These are phyloP conservation scores for Celastrina argiolus DNA, from an alignment of 2,888 invertebrate genomes.

Conservation along the genomic window DNA sequence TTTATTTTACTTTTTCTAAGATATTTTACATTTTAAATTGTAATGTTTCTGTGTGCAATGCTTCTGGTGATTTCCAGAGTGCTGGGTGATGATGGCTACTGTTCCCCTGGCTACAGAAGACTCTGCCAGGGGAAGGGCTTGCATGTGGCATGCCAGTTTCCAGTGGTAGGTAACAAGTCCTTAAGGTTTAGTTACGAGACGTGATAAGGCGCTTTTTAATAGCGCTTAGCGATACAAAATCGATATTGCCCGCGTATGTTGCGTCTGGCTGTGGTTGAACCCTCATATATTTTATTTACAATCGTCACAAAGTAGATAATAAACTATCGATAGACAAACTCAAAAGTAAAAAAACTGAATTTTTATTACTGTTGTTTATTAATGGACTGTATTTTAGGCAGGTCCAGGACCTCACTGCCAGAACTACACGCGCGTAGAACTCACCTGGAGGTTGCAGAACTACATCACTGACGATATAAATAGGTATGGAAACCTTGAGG, in stretches of 20 bases:
- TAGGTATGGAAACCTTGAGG: no score
- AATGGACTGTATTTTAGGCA: constrained; percentile 15
- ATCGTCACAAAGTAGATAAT: no score
- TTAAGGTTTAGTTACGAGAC: no score
- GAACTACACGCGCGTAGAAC: not conserved
- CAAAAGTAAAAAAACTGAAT: no score
- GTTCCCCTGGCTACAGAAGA: constrained; percentile 50
- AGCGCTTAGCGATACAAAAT: no score
- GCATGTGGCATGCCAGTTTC: constrained; percentile 62
- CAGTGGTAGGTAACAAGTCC: no score
- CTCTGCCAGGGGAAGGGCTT: constrained; percentile 62
- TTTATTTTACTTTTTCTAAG: not conserved
- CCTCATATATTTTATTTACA: no score
- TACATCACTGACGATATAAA: not conserved
- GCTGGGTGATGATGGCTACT: constrained; percentile 55
- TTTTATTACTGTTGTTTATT: constrained; percentile 9
- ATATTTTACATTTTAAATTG: constrained; percentile 1
- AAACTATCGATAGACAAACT: no score
- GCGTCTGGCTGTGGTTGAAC: no score
- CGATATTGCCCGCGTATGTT: no score
- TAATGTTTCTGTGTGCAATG: not conserved
- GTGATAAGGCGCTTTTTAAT: no score
- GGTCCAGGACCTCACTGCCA: constrained; percentile 20
- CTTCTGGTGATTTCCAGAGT: not conserved
- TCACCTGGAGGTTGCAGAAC: not conserved